These are phyloP conservation scores for Dromaius novaehollandiae DNA, from an alignment of 2,113 vertebrate genomes.

Conservation along the genomic window DNA sequence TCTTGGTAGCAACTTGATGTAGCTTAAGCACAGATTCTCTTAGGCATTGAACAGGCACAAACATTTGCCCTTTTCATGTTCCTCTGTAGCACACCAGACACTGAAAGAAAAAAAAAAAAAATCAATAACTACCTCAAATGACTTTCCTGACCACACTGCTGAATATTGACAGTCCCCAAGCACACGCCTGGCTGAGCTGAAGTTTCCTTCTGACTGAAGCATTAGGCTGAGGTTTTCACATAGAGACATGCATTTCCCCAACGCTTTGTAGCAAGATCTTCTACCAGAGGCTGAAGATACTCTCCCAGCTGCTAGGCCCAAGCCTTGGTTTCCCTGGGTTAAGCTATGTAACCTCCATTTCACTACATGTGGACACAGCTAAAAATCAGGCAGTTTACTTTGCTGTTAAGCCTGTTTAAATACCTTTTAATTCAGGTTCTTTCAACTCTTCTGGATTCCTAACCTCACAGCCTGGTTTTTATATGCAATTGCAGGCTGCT, in stretches of 20 bases:
- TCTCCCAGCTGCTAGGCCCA: background rate
- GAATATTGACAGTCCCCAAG: rapidly evolving
- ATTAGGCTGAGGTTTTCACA: background rate
- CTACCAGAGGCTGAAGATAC: rapidly evolving
- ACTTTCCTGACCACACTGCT: background rate
- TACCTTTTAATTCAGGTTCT: background rate
- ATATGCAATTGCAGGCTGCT: background rate
- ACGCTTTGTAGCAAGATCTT: background rate
- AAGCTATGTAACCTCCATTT: background rate
- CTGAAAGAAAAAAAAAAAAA: background rate
- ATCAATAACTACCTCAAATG: background rate
- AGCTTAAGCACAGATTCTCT: background rate
- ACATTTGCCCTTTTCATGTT: background rate
- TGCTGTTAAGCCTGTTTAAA: background rate
- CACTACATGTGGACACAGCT: background rate
- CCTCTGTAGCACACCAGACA: background rate
- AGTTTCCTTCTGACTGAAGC: background rate
- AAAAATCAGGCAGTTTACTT: background rate
- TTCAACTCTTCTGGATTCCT: background rate
- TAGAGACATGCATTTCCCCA: background rate
- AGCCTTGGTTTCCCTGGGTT: background rate
- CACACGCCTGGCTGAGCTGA: background rate
- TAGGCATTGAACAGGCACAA: background rate
- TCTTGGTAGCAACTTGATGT: slow-evolving; percentile 1
- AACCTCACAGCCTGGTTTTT: background rate